Percentiles rank a stretch among this genome's conserved stretches.
These are phyloP conservation scores for Coelopa frigida DNA, from an alignment of 1,140 invertebrate species.

Conservation along the genomic window DNA sequence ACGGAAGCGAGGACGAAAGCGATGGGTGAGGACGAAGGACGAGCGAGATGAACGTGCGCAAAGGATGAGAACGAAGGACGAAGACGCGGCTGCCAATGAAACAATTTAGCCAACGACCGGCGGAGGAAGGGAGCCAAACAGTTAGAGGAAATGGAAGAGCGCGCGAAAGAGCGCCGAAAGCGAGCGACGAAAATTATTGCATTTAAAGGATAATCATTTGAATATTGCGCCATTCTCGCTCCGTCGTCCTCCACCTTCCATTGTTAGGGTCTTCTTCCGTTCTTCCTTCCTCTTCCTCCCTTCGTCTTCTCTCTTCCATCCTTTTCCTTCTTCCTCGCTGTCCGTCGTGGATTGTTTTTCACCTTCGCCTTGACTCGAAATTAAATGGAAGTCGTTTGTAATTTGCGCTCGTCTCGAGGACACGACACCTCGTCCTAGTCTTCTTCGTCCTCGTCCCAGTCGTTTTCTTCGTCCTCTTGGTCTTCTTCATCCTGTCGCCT, in stretches of 20 bases:
- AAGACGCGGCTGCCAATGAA: not conserved
- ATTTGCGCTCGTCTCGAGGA: too few species aligned
- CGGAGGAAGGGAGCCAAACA: not conserved
- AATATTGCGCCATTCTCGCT: conserved; percentile 11
- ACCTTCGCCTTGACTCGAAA: too few species aligned
- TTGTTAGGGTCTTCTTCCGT: too few species aligned
- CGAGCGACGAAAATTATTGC: conserved; percentile 4
- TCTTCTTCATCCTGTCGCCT: too few species aligned
- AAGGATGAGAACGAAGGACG: not conserved
- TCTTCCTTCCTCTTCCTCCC: not conserved
- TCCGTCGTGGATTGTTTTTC: too few species aligned
- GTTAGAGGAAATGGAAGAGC: too few species aligned
- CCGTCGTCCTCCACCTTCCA: not conserved
- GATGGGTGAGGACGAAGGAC: not conserved
- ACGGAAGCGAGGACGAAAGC: conserved; percentile 3
- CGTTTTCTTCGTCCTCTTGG: too few species aligned
- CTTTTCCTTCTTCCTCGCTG: not conserved
- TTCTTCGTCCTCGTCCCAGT: too few species aligned
- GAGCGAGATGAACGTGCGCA: not conserved
- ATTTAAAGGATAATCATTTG: conserved; percentile 11
- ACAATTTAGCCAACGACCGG: not conserved
- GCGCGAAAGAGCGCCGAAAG: not conserved
- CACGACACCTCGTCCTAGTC: too few species aligned
- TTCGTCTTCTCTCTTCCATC: not conserved
- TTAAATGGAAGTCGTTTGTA: too few species aligned